phyloP scores from a whole-genome alignment of 2,888 invertebrate species.

The Digitonthophagus gazella region DNA sequence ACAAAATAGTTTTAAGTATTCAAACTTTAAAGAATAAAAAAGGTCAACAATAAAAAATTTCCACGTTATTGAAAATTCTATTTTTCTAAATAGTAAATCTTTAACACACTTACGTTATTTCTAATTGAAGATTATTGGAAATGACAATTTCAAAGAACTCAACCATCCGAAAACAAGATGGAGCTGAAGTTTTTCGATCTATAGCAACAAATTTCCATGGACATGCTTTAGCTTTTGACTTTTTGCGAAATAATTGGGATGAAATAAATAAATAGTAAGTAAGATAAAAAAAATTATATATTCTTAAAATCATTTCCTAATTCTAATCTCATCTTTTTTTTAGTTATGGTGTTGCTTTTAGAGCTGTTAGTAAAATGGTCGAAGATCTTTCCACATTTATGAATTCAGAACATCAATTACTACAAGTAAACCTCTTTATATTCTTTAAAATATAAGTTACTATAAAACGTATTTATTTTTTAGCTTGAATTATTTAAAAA shows the following conservation, averaged over 20 bases:
- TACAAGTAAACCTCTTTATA: conserved; percentile 42
- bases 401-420: conserved; percentile 52
- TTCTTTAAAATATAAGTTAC: conserved; percentile 6
- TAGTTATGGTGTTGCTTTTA: conserved; percentile 59
- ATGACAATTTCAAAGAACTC: conserved; percentile 45
- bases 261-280: conserved; percentile 51
- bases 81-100: background rate
- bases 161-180: conserved; percentile 63
- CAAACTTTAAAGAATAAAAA: background rate
- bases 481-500: conserved; percentile 51
- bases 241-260: conserved; percentile 55
- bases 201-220: conserved; percentile 61
- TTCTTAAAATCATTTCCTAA: too few species aligned
- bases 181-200: conserved; percentile 56
- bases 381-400: conserved; percentile 55
- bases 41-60: too few species aligned
- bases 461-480: conserved; percentile 25
- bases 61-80: too few species aligned
- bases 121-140: conserved; percentile 40
- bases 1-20: background rate
- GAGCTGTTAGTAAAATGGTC: conserved; percentile 56
- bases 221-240: conserved; percentile 61
- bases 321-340: conserved; percentile 22
- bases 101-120: background rate
- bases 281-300: background rate